These are phyloP conservation scores for Podabrus alpinus DNA, from an alignment of 2,888 invertebrate genomes.

Conservation along the genomic window DNA sequence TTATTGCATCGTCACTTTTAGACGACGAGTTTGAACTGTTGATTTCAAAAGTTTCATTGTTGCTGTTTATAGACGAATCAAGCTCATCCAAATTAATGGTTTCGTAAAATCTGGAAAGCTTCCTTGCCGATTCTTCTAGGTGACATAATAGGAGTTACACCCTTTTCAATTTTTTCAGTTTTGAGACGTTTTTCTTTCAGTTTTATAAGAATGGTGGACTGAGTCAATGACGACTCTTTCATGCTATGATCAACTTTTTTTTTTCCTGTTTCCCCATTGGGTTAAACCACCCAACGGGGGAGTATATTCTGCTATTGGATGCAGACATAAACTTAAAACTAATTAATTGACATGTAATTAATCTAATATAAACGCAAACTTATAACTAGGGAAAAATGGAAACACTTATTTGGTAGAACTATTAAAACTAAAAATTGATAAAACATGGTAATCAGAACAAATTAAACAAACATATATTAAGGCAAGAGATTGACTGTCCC, in stretches of 20 bases:
- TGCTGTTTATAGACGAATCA: not conserved
- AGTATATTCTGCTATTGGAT: no score
- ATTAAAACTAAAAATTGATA: no score
- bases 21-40: not conserved
- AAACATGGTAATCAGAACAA: no score
- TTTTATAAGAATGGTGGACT: not conserved
- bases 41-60: not conserved
- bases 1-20: not conserved
- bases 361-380: no score
- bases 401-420: no score
- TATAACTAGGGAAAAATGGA: no score
- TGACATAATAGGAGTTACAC: conserved; percentile 28
- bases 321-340: no score
- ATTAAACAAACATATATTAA: no score
- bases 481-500: no score
- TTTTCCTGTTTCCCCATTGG: no score
- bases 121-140: conserved; percentile 5
- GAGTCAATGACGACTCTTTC: not conserved
- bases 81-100: conserved; percentile 1
- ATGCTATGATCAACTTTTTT: conserved; percentile 31
- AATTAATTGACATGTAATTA: no score
- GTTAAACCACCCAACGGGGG: no score
- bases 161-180: not conserved
- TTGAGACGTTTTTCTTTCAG: conserved; percentile 10
- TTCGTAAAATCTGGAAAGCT: not conserved